Base-by-base conservation (phyloP, 2,888 invertebrate genomes). In the Pterobdella sp. region DNA sequence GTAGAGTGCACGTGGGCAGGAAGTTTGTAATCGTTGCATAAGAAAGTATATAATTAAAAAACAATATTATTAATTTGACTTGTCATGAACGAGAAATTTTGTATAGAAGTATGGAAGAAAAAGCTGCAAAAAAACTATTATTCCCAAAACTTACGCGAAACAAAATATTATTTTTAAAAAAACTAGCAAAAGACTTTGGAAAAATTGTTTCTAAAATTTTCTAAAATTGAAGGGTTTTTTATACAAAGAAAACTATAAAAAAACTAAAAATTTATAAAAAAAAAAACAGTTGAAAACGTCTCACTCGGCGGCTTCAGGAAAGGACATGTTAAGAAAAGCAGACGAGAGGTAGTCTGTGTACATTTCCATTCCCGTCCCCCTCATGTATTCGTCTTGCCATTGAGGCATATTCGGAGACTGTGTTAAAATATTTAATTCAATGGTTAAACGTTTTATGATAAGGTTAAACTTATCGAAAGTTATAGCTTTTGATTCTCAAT, bases 281-380 rank as follows among this genome's bases (percentile, higher is more conserved):
- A 35, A 1, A 22, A 1, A 72, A 14, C 0, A 66, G n/a, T 49
- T 18, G 14, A n/a, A 31, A 29, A 4, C 2, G 32, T 92, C 95
- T 93, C 92, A 97, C 97, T 97, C 95, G 89, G 96, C 94, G 87
- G 96, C 96, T 89, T 97, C 94, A 84, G 96, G 93, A 88, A 98
- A 98, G 85, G 93, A 92, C 93, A 97, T 94, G 88, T 95, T 94
- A 86, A 94, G 94, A 89, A 97, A 97, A 86, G 96, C 94, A 86
- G 94, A 93, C 86, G 96, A 95, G 87, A 98, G 89, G 87, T 94
- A 94, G 89, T 98, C 97, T 86, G 97, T 98, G 89, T 98, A 98
- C 95, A 96, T 96, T 90, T 98, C 97, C 90, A 97, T 97, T 87
- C 97, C 97, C 84, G 97, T 97, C 86, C 97, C 97, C 88, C 97